phyloP scores from a whole-genome alignment of 1,140 invertebrate genomes.

The Euschistus heros region DNA sequence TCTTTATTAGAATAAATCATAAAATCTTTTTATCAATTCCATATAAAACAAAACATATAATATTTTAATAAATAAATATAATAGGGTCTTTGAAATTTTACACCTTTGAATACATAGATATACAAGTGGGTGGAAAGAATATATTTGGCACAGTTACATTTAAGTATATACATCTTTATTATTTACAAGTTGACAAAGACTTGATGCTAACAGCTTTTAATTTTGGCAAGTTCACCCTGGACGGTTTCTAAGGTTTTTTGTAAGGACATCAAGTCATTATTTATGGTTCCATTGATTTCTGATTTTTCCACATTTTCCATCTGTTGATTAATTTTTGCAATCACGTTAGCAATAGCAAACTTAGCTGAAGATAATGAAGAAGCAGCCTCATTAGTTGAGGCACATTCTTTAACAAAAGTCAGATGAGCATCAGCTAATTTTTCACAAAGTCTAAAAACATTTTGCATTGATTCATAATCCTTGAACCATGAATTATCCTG shows the following conservation, averaged over 20 bases:
- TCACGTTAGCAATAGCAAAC: slow-evolving; percentile 27
- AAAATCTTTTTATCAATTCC: too few species aligned
- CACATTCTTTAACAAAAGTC: slow-evolving; percentile 17
- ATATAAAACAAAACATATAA: too few species aligned
- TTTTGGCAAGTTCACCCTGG: slow-evolving; percentile 9
- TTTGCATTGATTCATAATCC: slow-evolving; percentile 38
- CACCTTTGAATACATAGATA: background rate
- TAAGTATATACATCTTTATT: background rate
- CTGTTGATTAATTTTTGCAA: slow-evolving; percentile 26
- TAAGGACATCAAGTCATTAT: slow-evolving; percentile 17
- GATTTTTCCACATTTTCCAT: slow-evolving; percentile 1
- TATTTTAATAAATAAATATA: too few species aligned
- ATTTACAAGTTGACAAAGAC: background rate
- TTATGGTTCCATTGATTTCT: slow-evolving; percentile 1
- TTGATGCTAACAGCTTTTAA: background rate
- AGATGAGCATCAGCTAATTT: slow-evolving; percentile 35
- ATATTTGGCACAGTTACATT: background rate
- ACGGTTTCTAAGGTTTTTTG: slow-evolving; percentile 21
- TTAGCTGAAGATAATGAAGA: slow-evolving; percentile 28
- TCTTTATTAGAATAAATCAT: too few species aligned
- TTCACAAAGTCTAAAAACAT: slow-evolving; percentile 40
- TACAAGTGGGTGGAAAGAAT: background rate
- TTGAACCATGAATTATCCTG: slow-evolving; percentile 45
- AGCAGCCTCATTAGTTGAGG: slow-evolving; percentile 24
- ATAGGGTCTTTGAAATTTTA: background rate